phyloP scores from a whole-genome alignment of 2,888 invertebrate species.

The Trypoxylon attenuatum region DNA sequence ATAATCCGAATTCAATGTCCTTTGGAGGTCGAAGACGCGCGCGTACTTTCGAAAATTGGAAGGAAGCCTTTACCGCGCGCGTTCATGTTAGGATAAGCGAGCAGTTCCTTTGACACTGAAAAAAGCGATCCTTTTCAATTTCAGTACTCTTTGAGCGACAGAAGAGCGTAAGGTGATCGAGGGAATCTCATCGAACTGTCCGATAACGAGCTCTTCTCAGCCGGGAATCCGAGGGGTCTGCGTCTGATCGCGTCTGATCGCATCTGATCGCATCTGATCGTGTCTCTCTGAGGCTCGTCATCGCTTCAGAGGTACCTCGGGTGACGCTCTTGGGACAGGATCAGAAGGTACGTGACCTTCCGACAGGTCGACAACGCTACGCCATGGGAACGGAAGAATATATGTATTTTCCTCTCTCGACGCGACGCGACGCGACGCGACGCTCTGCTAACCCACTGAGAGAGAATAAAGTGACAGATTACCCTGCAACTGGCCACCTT shows the following conservation, averaged over 20 bases:
- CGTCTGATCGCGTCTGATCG: no score
- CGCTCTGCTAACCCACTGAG: slow-evolving; percentile 34
- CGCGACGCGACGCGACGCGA: no score
- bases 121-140: slow-evolving; percentile 32
- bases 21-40: neutral
- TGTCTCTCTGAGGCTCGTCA: slow-evolving; percentile 22
- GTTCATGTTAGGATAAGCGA: slow-evolving; percentile 2
- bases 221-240: slow-evolving; percentile 19
- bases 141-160: slow-evolving; percentile 21
- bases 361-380: slow-evolving; percentile 5
- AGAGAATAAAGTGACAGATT: slow-evolving; percentile 50
- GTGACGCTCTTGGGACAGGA: slow-evolving; percentile 25
- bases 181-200: slow-evolving; percentile 25
- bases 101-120: neutral
- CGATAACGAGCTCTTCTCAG: slow-evolving; percentile 34
- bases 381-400: slow-evolving; percentile 20
- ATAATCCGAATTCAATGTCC: neutral
- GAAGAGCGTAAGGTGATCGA: slow-evolving; percentile 23
- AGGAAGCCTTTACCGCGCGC: neutral
- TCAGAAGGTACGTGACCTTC: slow-evolving; percentile 34
- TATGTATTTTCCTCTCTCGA: slow-evolving; percentile 11
- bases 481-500: slow-evolving; percentile 31
- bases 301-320: slow-evolving; percentile 15
- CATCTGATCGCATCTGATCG: no score
- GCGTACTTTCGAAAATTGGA: neutral